Evolutionary conservation across 2,888 invertebrate species (phyloP).

Genomic region (Melikaiella ostensackeni): DNA sequence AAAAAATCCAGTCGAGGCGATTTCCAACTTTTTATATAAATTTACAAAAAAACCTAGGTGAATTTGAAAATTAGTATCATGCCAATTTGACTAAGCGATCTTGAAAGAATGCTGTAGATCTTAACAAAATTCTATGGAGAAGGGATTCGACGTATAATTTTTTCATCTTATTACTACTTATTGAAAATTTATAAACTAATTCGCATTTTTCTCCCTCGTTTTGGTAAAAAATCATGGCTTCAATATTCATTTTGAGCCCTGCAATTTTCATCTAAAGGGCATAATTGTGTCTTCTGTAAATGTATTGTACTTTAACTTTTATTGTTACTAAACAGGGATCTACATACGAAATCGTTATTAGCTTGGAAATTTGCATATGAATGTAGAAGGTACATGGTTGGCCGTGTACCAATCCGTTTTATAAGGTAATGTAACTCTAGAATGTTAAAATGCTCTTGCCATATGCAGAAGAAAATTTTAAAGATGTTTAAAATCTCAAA

Average conservation of each 20-base stretch:
- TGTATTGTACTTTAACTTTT: conserved; percentile 57
- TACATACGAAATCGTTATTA: conserved; percentile 60
- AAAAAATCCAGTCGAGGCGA: too few species aligned
- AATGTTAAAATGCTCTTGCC: conserved; percentile 25
- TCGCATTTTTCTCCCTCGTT: too few species aligned
- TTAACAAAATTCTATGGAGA: neutral
- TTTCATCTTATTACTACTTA: too few species aligned
- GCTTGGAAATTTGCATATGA: conserved; percentile 58
- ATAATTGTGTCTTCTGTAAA: conserved; percentile 47
- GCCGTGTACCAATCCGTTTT: conserved; percentile 52
- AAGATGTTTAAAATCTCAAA: neutral
- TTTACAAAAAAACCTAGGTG: neutral
- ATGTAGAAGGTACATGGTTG: conserved; percentile 51
- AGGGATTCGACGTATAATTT: neutral
- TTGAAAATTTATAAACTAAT: too few species aligned
- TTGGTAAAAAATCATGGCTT: too few species aligned
- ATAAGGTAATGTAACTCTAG: conserved; percentile 54
- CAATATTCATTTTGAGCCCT: neutral
- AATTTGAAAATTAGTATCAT: neutral
- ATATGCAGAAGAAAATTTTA: conserved; percentile 8
- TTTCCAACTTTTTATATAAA: too few species aligned
- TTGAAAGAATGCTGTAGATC: neutral
- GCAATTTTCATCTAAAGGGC: neutral
- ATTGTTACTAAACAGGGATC: conserved; percentile 60
- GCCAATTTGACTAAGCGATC: neutral